Evolutionary conservation across 2,797 vertebrate genomes (phyloP).

Genomic region (Gallirallus australis): DNA sequence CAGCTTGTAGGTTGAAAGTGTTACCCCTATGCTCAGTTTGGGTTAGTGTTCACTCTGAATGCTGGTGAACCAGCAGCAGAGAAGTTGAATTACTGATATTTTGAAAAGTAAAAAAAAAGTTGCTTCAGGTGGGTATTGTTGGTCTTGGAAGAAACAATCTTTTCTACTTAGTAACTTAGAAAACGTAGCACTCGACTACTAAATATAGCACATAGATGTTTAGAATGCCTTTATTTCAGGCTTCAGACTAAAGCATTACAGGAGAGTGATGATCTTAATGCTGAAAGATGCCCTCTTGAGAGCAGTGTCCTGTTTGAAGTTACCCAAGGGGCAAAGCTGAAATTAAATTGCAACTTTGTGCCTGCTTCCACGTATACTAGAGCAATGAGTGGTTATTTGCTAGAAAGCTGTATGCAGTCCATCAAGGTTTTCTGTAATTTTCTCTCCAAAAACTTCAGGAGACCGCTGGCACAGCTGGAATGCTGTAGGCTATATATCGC

Average conservation of each 20-base stretch:
- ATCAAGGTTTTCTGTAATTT: not conserved
- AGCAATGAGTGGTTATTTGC: not conserved
- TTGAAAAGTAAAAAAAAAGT: not conserved
- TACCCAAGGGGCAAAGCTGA: not conserved
- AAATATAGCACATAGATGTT: not conserved
- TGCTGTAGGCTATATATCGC: not conserved
- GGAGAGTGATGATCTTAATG: not conserved
- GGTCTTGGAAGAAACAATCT: not conserved
- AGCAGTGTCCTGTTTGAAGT: not conserved
- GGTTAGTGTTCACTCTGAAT: not conserved
- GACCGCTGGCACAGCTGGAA: rapidly evolving
- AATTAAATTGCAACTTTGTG: not conserved
- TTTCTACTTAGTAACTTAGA: not conserved
- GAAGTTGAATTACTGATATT: not conserved
- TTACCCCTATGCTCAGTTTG: not conserved
- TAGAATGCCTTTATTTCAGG: not conserved
- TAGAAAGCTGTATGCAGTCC: not conserved
- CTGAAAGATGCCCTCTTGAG: not conserved
- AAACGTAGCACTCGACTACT: not conserved
- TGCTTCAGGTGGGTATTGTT: not conserved
- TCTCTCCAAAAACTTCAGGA: not conserved
- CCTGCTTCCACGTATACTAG: not conserved
- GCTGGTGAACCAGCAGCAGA: not conserved
- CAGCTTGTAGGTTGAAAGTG: not conserved
- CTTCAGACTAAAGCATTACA: not conserved